Evolutionary conservation across 1,140 invertebrate species (phyloP), one percentile per base, ranked within the genome.

Genomic region (Bombyx mandarina): DNA sequence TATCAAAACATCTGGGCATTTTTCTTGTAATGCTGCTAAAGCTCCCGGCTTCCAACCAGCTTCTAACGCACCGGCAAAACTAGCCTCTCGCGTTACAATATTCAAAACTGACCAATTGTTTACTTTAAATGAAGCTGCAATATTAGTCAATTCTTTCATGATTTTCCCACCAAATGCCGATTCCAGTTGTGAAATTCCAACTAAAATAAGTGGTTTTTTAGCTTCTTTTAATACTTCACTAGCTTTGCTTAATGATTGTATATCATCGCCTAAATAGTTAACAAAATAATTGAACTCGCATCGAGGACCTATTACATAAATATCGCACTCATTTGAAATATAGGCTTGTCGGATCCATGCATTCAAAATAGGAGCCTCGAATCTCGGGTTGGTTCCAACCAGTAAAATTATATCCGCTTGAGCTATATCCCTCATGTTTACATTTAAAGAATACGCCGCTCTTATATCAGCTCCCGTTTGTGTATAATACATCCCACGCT

Each of bases 291-390:
- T 93, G 75, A 94, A 89, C 65, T 95, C 91, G 54, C 94, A 89
- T 61, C 91, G 75, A 1, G 89, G 89, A 18, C 94, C 94, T 63
- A 94, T 80, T 3, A 91, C 71, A 43, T 88, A 92, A 62, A 91
- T 88, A 59, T 90, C 78, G 52, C 91, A 82, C 57, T 91, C 89
- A 68, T 91, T 91, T 57, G 82, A 82, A 18, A 88, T 73, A 80
- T 89, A 94, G 50, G 90, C 89, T 80, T 95, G 94, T 47, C 94
- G 86, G 57, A 95, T 91, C 68, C 94, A 88, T 8, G 93, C 90
- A 83, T 95, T 95, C 18, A 95, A 87, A 44, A 95, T 76, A 8
- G 94, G 92, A 43, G 94, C 94, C 82, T 95, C 94, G 74, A 91
- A 94, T 47, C 94, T 84, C 3, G 93, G 93, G 79, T 95, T 95